Evolutionary conservation across 2,888 invertebrate genomes (phyloP).

Genomic region (Creontiades dilutus): DNA sequence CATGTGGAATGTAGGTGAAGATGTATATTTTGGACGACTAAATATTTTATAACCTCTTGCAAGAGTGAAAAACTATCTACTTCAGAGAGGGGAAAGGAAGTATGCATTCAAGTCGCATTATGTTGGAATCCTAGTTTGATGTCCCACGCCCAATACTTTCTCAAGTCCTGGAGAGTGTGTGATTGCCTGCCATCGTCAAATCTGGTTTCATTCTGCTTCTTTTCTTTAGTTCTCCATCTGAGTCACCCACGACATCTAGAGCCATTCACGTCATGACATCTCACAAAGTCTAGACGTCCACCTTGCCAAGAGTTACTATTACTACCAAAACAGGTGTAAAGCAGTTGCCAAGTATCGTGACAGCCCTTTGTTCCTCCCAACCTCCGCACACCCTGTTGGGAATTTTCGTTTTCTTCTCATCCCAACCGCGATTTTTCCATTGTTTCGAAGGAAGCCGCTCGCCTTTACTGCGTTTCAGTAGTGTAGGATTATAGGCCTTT

Average conservation of each 20-base stretch:
- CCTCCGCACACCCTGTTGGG: neutral
- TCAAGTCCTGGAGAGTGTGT: no score
- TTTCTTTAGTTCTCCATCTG: neutral
- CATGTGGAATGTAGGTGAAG: no score
- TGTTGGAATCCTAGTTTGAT: no score
- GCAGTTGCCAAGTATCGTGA: neutral
- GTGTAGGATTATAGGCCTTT: conserved; percentile 6
- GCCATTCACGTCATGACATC: neutral
- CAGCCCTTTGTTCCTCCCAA: neutral
- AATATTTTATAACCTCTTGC: no score
- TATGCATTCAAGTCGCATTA: no score
- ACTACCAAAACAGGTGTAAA: neutral
- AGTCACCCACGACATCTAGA: neutral
- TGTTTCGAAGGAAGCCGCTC: neutral
- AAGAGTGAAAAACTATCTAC: no score
- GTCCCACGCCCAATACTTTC: no score
- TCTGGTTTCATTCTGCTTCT: neutral
- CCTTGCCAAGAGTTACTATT: neutral
- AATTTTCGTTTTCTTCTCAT: neutral
- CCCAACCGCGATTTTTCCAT: neutral
- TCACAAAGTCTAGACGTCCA: neutral
- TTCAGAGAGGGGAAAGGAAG: no score
- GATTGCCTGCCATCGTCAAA: no score
- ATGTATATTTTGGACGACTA: no score
- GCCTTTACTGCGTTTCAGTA: neutral